Evolutionary conservation across 2,113 vertebrate species (phyloP), one percentile per base, ranked within the genome.

Genomic region (Chaetodon trifascialis): DNA sequence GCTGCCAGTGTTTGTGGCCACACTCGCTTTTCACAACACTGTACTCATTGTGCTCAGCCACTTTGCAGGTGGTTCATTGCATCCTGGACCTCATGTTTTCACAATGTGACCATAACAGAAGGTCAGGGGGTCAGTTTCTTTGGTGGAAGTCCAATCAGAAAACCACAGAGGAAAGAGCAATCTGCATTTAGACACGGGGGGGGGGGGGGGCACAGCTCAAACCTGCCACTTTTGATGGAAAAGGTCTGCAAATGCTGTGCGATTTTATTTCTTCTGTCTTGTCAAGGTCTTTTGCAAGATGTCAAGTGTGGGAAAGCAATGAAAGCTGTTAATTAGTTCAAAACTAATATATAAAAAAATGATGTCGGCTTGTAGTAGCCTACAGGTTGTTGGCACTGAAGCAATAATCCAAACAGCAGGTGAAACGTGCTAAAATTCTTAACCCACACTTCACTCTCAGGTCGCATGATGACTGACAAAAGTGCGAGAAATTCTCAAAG

Each of bases 51-150:
- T 83, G 59, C 76, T 78, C 55, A 1, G 44, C 5, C 52, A 38
- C 73, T 60, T 67, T 68, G 82, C 92, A 92, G 89, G 88, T 91
- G 91, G 83, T 82, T 69, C 83, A 63, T 70, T 80, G 86, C 77
- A 89, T 88, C 54, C 54, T 2, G 68, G 60, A 60, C 42, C 74
- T 64, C 14, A 38, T 84, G 77, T 88, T 89, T 90, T 89, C 77
- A 86, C 82, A 83, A 68, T 74, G 79, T 21, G 67, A 86, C 80
- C 69, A 76, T 64, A 81, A 75, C 82, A 63, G 74, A 69, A 46
- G 80, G 89, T 86, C 80, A 62, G 15, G 25, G 51, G 87, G 69
- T 80, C 77, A 64, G 55, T 25, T 30, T 30, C 30, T 30, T 55
- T 60, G 80, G 76, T 86, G 70, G 73, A 84, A 82, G 87, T 85